Base-by-base conservation (phyloP, 2,113 vertebrate species). In the Saccopteryx bilineata region DNA sequence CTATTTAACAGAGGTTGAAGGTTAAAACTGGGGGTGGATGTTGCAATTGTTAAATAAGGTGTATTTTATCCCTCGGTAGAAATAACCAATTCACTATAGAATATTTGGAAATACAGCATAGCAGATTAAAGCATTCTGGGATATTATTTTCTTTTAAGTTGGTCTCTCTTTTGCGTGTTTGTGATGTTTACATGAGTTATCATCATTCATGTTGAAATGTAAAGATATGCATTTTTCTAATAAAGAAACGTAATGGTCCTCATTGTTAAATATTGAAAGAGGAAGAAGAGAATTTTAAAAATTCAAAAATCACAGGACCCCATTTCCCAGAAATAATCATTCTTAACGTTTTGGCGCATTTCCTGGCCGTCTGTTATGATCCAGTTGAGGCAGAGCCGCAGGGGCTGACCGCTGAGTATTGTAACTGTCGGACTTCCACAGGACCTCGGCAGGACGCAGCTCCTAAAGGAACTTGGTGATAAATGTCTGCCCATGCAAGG, bases 1-100 rank as follows among this genome's bases (percentile, higher is more conserved):
- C 54, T 72, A 50, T 72, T 92, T 80, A 90, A 78, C 31, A 58
- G 15, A 50, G 5, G 28, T 86, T 90, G 60, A 61, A 83, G 65
- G 63, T 89, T 85, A 60, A 82, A 97, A 89, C 86, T 28, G 18
- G 65, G n/a, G 15, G 24, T 71, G 23, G 60, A 61, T 90, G n/a
- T 12, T 61, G 19, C 31, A 39, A 72, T 72, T 95, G 95, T 91
- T 75, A 84, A 85, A 87, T 58, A 74, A 94, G 71, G 50, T 90
- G 9, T 91, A 60, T 87, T 93, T 79, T 69, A 13, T 56, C 50
- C 72, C 46, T 75, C 69, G 31, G 52, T 58, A 87, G 71, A 92
- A 92, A 21, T 60, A 92, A 68, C 18, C 31, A 79, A 17, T 81
- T 92, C 13, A 18, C 31, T 83, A 5, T 10, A 78, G 69, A 76